Evolutionary conservation across 2,888 invertebrate species (phyloP), one percentile per base, ranked within the genome.

Genomic region (Aphodius sticticus): DNA sequence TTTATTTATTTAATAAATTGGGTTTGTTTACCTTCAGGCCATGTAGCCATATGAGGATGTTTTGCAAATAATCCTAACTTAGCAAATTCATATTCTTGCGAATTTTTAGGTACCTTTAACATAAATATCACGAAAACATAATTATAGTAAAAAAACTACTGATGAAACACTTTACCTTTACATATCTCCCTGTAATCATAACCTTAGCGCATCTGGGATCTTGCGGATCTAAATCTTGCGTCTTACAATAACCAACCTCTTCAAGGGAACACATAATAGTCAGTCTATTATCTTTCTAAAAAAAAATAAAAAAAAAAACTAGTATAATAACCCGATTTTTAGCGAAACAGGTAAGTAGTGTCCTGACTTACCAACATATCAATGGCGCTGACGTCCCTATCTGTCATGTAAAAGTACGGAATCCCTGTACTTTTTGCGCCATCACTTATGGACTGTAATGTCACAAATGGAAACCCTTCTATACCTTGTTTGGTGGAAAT

Each of bases 201-300:
- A 95, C 91, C 84, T 95, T 92, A 3, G 94, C 94, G 89, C 95
- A 96, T 71, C 95, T 90, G 0, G 95, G 95, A 87, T 95, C 95
- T 89, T 95, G 94, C 0, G 95, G 93, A 86, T 96, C 95, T 84
- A 90, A 92, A 76, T 91, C 87, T 82, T 93, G 89, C 7, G 86
- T 86, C 80, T 90, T 90, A 84, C 95, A 95, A 86, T 93, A 95
- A 79, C 90, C 88, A 2, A 93, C 92, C 89, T 95, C 92, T 76
- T 94, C 94, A 69, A 95, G 88, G 0, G 93, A 92, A 83, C 94
- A 92, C 82, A 94, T 89, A n/a, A 96, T 89, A 0, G 95, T 93
- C 5, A 93, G 92, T 6, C 92, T 91, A 83, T 90, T 91, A 84
- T 94, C 92, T 89, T 89, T 91, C 94, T 94, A 83, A 83, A 76